These are phyloP conservation scores for Nycticorax nycticorax DNA, from an alignment of 2,113 vertebrate genomes.

Conservation along the genomic window DNA sequence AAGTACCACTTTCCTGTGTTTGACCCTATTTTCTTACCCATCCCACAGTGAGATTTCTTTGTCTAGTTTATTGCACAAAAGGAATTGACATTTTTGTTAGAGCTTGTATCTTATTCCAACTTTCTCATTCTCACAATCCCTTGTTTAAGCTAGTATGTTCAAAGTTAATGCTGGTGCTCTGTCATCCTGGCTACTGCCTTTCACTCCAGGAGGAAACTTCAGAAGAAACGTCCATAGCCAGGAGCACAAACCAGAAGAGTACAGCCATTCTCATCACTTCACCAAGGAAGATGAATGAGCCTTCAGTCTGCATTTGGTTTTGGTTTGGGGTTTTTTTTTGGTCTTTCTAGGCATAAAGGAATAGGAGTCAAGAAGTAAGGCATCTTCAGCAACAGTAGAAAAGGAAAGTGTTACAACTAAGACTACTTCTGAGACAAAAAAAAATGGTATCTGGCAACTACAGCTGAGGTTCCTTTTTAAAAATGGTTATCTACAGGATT, in stretches of 20 bases:
- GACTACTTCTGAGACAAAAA: not conserved
- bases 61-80: not conserved
- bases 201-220: not conserved
- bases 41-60: not conserved
- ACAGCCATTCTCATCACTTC: not conserved
- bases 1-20: not conserved
- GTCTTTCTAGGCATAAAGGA: not conserved
- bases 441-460: not conserved
- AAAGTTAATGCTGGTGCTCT: not conserved
- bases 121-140: not conserved
- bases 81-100: not conserved
- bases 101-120: not conserved
- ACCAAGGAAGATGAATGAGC: not conserved
- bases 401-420: not conserved
- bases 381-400: not conserved
- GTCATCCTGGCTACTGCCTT: not conserved
- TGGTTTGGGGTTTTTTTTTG: too few relatives aligned
- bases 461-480: not conserved
- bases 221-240: not conserved
- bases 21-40: not conserved
- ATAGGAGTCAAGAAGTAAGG: not conserved
- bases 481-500: not conserved
- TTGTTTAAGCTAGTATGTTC: not conserved
- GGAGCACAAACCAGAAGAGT: not conserved
- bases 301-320: not conserved